phyloP scores from a whole-genome alignment of 2,797 vertebrate genomes.

The Lagorchestes hirsutus region DNA sequence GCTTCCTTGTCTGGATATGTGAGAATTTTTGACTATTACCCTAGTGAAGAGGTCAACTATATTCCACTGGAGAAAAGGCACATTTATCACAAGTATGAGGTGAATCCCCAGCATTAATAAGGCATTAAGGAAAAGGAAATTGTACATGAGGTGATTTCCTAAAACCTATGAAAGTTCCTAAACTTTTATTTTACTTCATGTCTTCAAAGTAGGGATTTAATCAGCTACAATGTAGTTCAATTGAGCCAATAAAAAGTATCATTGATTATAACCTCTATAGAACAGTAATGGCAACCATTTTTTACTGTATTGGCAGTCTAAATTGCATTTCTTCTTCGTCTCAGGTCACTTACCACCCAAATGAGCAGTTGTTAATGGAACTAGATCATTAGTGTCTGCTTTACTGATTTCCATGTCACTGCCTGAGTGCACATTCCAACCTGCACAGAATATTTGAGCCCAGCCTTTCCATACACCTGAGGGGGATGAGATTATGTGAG shows the following conservation, averaged over 20 bases:
- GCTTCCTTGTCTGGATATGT: slow-evolving; percentile 42
- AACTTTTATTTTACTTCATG: slow-evolving; percentile 75
- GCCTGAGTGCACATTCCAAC: slow-evolving; percentile 78
- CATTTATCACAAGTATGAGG: slow-evolving; percentile 70
- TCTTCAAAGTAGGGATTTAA: slow-evolving; percentile 82
- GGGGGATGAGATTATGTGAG: slow-evolving; percentile 62
- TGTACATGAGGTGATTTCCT: slow-evolving; percentile 68
- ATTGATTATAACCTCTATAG: slow-evolving; percentile 82
- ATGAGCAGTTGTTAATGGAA: slow-evolving; percentile 85
- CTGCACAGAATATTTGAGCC: slow-evolving; percentile 59
- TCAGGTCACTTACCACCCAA: slow-evolving; percentile 84
- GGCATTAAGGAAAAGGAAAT: slow-evolving; percentile 58
- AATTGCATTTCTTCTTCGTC: slow-evolving; percentile 83
- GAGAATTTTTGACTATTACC: slow-evolving; percentile 68
- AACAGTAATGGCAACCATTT: slow-evolving; percentile 80
- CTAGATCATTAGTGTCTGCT: slow-evolving; percentile 83
- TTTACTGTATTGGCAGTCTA: slow-evolving; percentile 84
- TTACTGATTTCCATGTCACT: slow-evolving; percentile 78
- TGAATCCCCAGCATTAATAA: slow-evolving; percentile 70
- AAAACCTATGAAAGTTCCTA: slow-evolving; percentile 58
- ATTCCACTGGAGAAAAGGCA: slow-evolving; percentile 58
- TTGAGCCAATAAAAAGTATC: slow-evolving; percentile 84
- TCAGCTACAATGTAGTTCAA: slow-evolving; percentile 76
- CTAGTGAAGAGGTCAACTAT: slow-evolving; percentile 66
- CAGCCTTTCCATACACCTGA: slow-evolving; percentile 63